Evolutionary conservation across 1,140 invertebrate species (phyloP), one percentile per base, ranked within the genome.

Genomic region (Drosophila tropicalis): DNA sequence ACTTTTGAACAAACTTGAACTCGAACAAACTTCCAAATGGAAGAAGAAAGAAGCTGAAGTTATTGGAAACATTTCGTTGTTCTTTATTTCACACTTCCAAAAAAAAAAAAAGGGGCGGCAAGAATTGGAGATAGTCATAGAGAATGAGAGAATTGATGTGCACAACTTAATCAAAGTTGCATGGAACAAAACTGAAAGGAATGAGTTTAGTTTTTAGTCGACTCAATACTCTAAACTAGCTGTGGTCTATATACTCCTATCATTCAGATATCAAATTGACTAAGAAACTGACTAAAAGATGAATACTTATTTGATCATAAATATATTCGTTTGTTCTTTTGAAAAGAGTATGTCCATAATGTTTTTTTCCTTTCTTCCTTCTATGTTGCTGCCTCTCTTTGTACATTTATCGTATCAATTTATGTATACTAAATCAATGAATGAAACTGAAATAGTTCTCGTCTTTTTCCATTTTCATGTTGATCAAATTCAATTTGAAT

Each of bases 151-250:
- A 41, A 40, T 32, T 32, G 39, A 76, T 56, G 39, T 36, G 64
- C n/a, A 66, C 76, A 79, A 65, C 66, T 79, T 79, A 79, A 79
- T 79, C 76, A 79, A 69, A 73, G 25, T 51, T 25, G 56, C 62
- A 71, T 41, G 67, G 36, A 47, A 61, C 15, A 47, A 47, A 51
- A 22, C 2, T 7, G 2, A 22, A 10, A 51, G 17, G 12, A 51
- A 17, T 7, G 5, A 47, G 44, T 17, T 10, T 17, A 47, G 5
- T 17, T 47, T 15, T 17, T 47, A 22, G 22, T 22, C 2, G 22
- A 22, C 22, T 19, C 2, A 7, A 47, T 47, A 47, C 44, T 3
- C 44, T 47, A n/a, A 9, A 6, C 32, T 7, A 4, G 32, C 2
- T 2, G n/a, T n/a, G n/a, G 1, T 2, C 19, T 2, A 32, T 32